Conservation (phyloP, 35 echinoderm and acorn worm species). For the Heliocidaris tuberculata region DNA sequence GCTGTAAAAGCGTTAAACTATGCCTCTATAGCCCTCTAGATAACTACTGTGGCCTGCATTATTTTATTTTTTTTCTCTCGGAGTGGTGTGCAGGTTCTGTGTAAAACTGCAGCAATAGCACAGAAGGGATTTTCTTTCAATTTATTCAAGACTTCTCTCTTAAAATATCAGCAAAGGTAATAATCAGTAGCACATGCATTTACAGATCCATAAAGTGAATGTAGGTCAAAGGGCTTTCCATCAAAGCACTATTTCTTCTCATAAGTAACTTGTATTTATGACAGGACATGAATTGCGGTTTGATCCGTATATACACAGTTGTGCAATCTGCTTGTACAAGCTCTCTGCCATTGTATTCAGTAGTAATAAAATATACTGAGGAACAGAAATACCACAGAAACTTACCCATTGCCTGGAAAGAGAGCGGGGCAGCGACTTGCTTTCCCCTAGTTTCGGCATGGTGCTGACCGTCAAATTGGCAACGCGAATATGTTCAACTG, state of each 20-base stretch:
- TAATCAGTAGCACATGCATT: background rate
- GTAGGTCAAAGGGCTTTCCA: background rate
- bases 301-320: background rate
- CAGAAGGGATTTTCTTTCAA: too few species aligned
- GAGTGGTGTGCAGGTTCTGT: too few species aligned
- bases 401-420: background rate
- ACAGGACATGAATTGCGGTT: background rate
- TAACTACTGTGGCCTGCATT: too few species aligned
- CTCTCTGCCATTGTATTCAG: background rate
- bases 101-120: too few species aligned
- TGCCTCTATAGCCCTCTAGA: too few species aligned
- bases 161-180: too few species aligned
- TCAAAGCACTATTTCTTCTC: background rate
- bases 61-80: too few species aligned
- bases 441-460: background rate
- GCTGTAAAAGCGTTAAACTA: too few species aligned
- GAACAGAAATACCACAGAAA: background rate
- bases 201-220: background rate
- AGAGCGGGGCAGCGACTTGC: background rate
- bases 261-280: background rate
- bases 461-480: background rate
- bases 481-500: background rate
- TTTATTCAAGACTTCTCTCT: too few species aligned
- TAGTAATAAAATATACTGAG: background rate
- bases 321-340: slow-evolving; percentile 4